Percentiles rank a stretch among this genome's conserved stretches.
Evolutionary conservation across 2,888 invertebrate species (phyloP).

Genomic region (Dioctria linearis): DNA sequence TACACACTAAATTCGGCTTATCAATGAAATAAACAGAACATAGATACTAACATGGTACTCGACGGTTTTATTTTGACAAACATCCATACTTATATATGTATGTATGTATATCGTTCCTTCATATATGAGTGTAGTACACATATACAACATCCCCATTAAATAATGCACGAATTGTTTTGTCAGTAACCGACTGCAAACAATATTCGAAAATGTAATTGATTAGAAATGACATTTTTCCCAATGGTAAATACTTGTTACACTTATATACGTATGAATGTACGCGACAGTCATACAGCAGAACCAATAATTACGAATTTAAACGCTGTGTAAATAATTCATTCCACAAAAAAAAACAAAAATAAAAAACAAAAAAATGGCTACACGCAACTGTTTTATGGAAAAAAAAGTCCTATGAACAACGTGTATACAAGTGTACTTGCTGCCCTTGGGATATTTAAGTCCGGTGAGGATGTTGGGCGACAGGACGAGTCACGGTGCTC

Average conservation of each 20-base stretch:
- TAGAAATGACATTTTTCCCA: not conserved
- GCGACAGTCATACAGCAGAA: not conserved
- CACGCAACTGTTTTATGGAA: slow-evolving; percentile 23
- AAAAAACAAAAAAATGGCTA: not conserved
- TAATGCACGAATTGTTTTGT: slow-evolving; percentile 19
- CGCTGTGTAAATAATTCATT: slow-evolving; percentile 27
- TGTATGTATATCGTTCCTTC: not conserved
- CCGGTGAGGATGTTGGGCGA: not conserved
- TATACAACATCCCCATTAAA: not conserved
- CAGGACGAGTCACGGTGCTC: not conserved
- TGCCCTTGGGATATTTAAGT: not conserved
- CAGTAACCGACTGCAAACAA: slow-evolving; percentile 20
- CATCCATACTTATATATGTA: no score
- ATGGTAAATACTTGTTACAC: no score
- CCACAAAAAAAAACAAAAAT: not conserved
- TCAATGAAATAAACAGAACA: slow-evolving; percentile 25
- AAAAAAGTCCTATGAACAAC: not conserved
- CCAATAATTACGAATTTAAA: slow-evolving; percentile 37
- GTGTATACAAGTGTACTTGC: slow-evolving; percentile 1
- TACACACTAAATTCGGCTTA: slow-evolving; percentile 41
- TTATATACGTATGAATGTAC: not conserved
- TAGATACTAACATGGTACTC: not conserved
- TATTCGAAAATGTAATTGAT: slow-evolving; percentile 41
- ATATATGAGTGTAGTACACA: no score
- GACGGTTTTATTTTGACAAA: no score